Evolutionary conservation across 2,797 vertebrate species (phyloP).

Genomic region (Typhlichthys subterraneus): DNA sequence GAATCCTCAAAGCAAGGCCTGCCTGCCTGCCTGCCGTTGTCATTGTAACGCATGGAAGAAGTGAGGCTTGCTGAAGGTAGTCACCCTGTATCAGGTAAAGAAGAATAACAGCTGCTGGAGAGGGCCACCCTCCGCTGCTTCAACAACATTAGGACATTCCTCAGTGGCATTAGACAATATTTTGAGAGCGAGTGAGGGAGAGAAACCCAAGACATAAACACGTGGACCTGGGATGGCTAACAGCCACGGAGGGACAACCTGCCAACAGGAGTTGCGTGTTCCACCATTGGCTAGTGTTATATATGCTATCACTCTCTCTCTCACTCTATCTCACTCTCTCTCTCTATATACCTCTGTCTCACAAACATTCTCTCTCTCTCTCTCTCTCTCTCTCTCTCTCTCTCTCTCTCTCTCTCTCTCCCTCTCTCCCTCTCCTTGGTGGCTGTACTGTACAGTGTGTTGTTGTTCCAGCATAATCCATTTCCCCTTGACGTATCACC

Average conservation of each 20-base stretch:
- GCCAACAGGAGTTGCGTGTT: slow-evolving; percentile 65
- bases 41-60: slow-evolving; percentile 10
- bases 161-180: slow-evolving; percentile 78
- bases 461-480: slow-evolving; percentile 47
- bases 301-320: slow-evolving; percentile 15
- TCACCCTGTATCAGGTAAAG: slow-evolving; percentile 39
- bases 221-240: slow-evolving; percentile 51
- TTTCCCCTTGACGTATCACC: slow-evolving; percentile 44
- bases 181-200: slow-evolving; percentile 60
- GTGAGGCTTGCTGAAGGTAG: slow-evolving; percentile 18
- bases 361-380: neutral
- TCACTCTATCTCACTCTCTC: neutral
- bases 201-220: slow-evolving; percentile 71
- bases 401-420: neutral
- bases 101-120: slow-evolving; percentile 53
- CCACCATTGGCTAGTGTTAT: slow-evolving; percentile 43
- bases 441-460: slow-evolving; percentile 30
- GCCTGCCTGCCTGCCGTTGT: slow-evolving; percentile 11
- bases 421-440: neutral
- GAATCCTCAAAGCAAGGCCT: slow-evolving; percentile 10
- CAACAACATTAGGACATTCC: slow-evolving; percentile 69
- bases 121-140: slow-evolving; percentile 40
- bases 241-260: slow-evolving; percentile 50
- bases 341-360: neutral
- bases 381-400: neutral